phyloP scores from a whole-genome alignment of 2,888 invertebrate species.

The Drosophila parthenogenetica region DNA sequence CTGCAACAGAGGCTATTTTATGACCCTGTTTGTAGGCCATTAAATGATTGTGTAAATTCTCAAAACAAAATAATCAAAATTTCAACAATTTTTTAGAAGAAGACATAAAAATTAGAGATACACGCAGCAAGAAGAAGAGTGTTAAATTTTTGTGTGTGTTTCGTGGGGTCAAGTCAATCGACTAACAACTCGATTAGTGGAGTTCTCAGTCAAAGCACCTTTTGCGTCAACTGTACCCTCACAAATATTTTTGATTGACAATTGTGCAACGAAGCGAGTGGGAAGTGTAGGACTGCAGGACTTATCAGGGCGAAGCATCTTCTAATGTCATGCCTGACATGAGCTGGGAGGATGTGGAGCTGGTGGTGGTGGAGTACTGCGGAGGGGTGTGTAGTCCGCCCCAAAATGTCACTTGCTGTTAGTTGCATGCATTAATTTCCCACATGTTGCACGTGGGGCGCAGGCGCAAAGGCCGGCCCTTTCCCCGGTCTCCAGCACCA shows the following conservation, averaged over 20 bases:
- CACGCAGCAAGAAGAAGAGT: conserved; percentile 23
- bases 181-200: conserved; percentile 13
- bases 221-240: conserved; percentile 39
- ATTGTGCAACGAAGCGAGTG: conserved; percentile 45
- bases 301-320: conserved; percentile 60
- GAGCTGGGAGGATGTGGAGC: conserved; percentile 10
- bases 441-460: conserved; percentile 56
- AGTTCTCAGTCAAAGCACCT: conserved; percentile 6
- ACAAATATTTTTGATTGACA: conserved; percentile 52
- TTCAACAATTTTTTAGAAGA: conserved; percentile 56
- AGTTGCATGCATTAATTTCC: conserved; percentile 48
- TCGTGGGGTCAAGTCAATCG: conserved; percentile 41
- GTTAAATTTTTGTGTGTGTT: conserved; percentile 15
- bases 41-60: conserved; percentile 76
- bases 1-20: conserved; percentile 61
- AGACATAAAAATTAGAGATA: conserved; percentile 61
- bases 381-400: conserved; percentile 6
- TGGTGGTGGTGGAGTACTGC: conserved; percentile 1
- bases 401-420: conserved; percentile 69
- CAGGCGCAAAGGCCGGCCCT: conserved; percentile 50
- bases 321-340: conserved; percentile 77
- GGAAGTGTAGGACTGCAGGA: conserved; percentile 27
- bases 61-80: conserved; percentile 58
- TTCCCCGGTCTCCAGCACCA: not conserved
- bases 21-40: conserved; percentile 66